A percentile compares a stretch with the other conserved stretches of the same genome.
phyloP scores from a whole-genome alignment of 2,113 vertebrate genomes.

The Tursiops truncatus region DNA sequence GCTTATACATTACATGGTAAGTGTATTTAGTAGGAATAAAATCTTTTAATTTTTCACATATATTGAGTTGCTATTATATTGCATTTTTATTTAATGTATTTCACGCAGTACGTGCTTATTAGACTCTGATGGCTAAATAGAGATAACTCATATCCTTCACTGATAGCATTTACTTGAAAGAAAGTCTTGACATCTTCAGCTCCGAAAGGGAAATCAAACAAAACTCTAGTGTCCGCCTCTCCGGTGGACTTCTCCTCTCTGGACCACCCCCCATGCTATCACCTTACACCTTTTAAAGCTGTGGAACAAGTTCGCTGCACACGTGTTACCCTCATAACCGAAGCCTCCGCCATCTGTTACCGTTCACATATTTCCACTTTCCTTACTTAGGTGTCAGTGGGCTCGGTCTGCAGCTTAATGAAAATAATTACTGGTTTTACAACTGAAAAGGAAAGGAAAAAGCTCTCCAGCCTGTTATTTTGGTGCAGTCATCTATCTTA shows the following conservation, averaged over 20 bases:
- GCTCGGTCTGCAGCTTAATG: not conserved
- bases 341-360: constrained; percentile 61
- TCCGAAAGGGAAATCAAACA: not conserved
- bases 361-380: constrained; percentile 64
- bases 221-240: not conserved
- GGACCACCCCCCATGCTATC: not conserved
- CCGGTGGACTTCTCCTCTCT: not conserved
- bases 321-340: constrained; percentile 74
- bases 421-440: constrained; percentile 57
- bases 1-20: not conserved
- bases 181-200: constrained; percentile 25
- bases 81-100: constrained; percentile 12
- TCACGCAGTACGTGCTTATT: not conserved
- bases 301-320: constrained; percentile 56
- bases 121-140: not conserved
- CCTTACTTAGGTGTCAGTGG: constrained; percentile 4
- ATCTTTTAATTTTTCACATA: not conserved
- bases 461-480: not conserved
- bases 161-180: not conserved
- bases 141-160: not conserved
- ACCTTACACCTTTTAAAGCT: constrained; percentile 58
- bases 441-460: constrained; percentile 24
- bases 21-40: not conserved
- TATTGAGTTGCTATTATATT: not conserved
- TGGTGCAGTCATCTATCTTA: not conserved